Percentiles rank a stretch among this genome's conserved stretches.
These are phyloP conservation scores for Lamproptera curius DNA, from an alignment of 2,888 invertebrate genomes.

Conservation along the genomic window DNA sequence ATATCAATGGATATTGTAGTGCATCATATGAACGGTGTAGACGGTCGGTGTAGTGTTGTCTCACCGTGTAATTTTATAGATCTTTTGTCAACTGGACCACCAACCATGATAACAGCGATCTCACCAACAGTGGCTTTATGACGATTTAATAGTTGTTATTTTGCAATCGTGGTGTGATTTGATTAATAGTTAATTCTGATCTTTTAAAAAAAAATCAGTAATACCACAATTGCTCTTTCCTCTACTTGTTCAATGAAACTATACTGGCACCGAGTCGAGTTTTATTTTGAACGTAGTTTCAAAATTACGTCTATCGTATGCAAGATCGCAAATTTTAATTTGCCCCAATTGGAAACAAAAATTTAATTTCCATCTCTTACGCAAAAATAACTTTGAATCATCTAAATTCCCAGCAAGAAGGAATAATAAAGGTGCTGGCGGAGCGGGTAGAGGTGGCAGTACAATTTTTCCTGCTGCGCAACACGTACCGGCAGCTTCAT, in stretches of 20 bases:
- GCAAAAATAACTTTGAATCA: no score
- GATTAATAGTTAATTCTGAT: neutral
- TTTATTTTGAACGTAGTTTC: no score
- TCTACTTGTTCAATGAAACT: slow-evolving; percentile 25
- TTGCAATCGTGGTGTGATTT: neutral
- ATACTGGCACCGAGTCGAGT: slow-evolving; percentile 4
- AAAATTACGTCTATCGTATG: no score
- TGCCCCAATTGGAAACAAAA: no score
- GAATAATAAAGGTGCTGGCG: neutral
- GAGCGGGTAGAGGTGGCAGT: neutral
- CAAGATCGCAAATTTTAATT: no score
- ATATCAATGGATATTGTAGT: no score
- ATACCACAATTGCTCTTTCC: slow-evolving; percentile 12
- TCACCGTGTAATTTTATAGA: slow-evolving; percentile 16
- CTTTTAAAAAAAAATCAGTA: slow-evolving; percentile 11
- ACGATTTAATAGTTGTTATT: slow-evolving; percentile 12
- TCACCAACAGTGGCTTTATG: slow-evolving; percentile 32
- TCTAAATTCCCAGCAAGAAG: neutral
- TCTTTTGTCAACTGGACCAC: slow-evolving; percentile 31
- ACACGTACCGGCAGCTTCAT: no score
- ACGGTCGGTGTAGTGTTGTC: slow-evolving; percentile 16
- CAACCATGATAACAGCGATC: slow-evolving; percentile 35
- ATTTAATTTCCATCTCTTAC: no score
- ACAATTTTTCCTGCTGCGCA: no score
- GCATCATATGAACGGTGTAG: slow-evolving; percentile 27